Evolutionary conservation across 2,888 invertebrate genomes (phyloP).

Genomic region (Sycophila texana): DNA sequence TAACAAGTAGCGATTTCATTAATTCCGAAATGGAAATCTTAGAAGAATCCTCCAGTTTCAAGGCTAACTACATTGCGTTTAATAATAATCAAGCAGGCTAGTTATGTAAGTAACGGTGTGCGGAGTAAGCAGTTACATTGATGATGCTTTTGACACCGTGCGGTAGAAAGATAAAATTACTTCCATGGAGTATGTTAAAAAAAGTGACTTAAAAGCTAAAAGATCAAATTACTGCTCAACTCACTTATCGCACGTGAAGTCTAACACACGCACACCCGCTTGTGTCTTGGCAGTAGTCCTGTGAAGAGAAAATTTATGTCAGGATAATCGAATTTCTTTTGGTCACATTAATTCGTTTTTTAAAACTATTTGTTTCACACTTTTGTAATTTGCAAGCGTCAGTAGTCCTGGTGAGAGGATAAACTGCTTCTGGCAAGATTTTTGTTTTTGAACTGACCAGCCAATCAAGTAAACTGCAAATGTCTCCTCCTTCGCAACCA

Average conservation of each 20-base stretch:
- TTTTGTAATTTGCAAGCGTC: slow-evolving; percentile 76
- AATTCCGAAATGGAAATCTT: background rate
- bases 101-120: slow-evolving; percentile 42
- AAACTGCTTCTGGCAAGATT: slow-evolving; percentile 79
- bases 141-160: background rate
- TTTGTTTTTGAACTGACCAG: slow-evolving; percentile 78
- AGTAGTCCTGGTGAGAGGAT: slow-evolving; percentile 80
- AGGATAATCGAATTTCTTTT: background rate
- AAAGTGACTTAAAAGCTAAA: background rate
- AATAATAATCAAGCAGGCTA: slow-evolving; percentile 24
- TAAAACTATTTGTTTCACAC: slow-evolving; percentile 59
- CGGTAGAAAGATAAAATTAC: slow-evolving; percentile 1
- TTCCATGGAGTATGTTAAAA: background rate
- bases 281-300: slow-evolving; percentile 63
- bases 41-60: slow-evolving; percentile 26
- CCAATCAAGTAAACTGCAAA: slow-evolving; percentile 87
- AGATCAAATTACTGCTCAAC: slow-evolving; percentile 62
- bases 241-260: slow-evolving; percentile 82
- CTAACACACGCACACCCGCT: slow-evolving; percentile 63
- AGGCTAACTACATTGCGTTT: slow-evolving; percentile 33
- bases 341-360: background rate
- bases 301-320: slow-evolving; percentile 57
- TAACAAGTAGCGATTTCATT: too few species aligned
- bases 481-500: slow-evolving; percentile 89
- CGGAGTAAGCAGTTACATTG: background rate